phyloP scores from a whole-genome alignment of 2,888 invertebrate genomes.

The Eretmocerus hayati region DNA sequence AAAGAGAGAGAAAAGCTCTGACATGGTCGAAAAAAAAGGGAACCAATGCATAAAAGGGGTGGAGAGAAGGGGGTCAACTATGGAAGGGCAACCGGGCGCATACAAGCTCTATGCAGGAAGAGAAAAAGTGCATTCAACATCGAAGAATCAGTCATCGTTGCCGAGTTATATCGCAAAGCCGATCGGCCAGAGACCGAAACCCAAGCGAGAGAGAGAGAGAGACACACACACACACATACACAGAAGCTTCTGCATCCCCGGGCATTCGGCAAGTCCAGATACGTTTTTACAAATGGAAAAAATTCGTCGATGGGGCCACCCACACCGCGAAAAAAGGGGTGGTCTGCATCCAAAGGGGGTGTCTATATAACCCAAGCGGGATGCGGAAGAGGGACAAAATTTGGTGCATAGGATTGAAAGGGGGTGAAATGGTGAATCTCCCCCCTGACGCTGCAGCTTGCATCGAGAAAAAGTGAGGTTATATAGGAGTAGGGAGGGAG shows the following conservation, averaged over 20 bases:
- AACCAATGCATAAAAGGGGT: neutral
- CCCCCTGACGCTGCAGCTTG: conserved; percentile 6
- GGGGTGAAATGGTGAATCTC: conserved; percentile 22
- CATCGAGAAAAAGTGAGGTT: conserved; percentile 1
- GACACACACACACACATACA: too few species aligned
- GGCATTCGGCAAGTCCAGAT: conserved; percentile 43
- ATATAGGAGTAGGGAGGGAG: conserved; percentile 18
- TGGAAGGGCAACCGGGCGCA: conserved; percentile 4
- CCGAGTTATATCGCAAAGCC: conserved; percentile 40
- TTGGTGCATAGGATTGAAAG: conserved; percentile 17
- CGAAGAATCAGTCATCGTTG: conserved; percentile 37
- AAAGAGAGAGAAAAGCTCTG: conserved; percentile 5
- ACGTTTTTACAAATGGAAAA: conserved; percentile 45
- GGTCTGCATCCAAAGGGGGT: conserved; percentile 6
- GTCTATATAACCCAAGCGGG: neutral
- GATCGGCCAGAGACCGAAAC: too few species aligned
- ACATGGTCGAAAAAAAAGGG: conserved; percentile 14
- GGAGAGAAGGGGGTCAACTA: too few species aligned
- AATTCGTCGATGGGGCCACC: conserved; percentile 40
- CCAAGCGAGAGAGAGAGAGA: conserved; percentile 30
- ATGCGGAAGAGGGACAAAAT: conserved; percentile 4
- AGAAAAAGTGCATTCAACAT: conserved; percentile 25
- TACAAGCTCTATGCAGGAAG: conserved; percentile 1
- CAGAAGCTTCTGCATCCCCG: conserved; percentile 45
- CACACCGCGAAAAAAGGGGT: conserved; percentile 35